Evolutionary conservation across 35 echinoderm and acorn worm genomes (phyloP).

Genomic region (Apostichopus parvimensis): DNA sequence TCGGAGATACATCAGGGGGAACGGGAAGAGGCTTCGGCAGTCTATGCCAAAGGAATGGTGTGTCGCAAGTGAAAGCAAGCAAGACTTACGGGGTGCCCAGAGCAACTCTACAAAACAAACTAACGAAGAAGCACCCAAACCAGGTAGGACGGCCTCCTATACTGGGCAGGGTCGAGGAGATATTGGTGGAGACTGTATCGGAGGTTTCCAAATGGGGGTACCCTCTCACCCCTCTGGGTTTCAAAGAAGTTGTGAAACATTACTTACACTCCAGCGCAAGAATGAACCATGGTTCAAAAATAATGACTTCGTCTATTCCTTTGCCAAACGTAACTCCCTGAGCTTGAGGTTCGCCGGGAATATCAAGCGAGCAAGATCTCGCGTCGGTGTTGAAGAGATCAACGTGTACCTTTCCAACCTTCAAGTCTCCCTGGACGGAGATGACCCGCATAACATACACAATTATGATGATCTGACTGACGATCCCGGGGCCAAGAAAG

Average conservation of each 20-base stretch:
- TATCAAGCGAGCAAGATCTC: conserved; percentile 20
- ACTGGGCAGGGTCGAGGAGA: neutral
- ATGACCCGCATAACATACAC: conserved; percentile 27
- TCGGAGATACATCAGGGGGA: too few relatives aligned
- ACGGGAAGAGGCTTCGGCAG: too few relatives aligned
- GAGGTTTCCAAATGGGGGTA: conserved; percentile 43
- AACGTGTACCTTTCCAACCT: conserved; percentile 38
- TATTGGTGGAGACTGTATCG: neutral
- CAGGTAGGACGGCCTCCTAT: neutral
- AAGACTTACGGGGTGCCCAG: conserved; percentile 17
- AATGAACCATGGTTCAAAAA: too few relatives aligned
- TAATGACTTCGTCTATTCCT: conserved; percentile 8
- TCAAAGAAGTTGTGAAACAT: conserved; percentile 2
- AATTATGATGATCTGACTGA: conserved; percentile 49
- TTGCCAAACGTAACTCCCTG: conserved; percentile 27
- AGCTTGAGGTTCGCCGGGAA: conserved; percentile 13
- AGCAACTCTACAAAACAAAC: neutral
- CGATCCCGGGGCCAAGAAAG: conserved; percentile 25
- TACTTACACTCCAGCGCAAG: conserved; percentile 2
- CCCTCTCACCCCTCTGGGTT: too few relatives aligned
- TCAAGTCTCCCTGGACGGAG: neutral
- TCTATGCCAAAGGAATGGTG: neutral
- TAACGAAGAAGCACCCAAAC: neutral
- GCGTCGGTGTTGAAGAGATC: conserved; percentile 23
- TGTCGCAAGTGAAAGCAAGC: conserved; percentile 39